Base-by-base conservation (phyloP, 2,888 invertebrate species). In the Microplitis manilae region DNA sequence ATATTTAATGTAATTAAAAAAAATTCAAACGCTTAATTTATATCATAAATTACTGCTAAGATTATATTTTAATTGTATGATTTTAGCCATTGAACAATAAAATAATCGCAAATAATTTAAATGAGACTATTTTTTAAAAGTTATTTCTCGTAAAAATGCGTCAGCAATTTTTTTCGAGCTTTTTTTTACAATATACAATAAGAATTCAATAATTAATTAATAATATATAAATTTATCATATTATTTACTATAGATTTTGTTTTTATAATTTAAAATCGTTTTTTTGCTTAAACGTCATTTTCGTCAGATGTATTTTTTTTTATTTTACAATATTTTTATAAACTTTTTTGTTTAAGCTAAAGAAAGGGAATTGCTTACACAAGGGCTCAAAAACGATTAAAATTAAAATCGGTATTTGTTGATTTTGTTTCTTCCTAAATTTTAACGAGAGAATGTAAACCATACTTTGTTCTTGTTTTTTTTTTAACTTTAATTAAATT, bases 141-240 rank as follows among this genome's bases (percentile, higher is more conserved):
- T 79, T 72, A 15, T 41, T 65, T 74, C 64, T 79, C 77, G 71
- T 74, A 79, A 82, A 82, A 84, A 83, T 83, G 83, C 84, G 77
- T 85, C 83, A 83, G 85, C 84, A 38, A 71, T 39, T 61, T 69
- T 60, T 17, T 20, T 41, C 17, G 20, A n/a, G 15, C 6, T 50
- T 70, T 70, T 84, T 89, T 89, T 86, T 88, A 88, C 87, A 89
- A 89, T 89, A 85, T 89, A 89, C 89, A 89, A 86, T 87, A 83
- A 84, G 85, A 84, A 82, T 80, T 85, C 85, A 82, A 85, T 86
- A 84, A 87, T 86, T 85, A 62, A 59, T 87, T 88, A 50, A 50
- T 50, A 50, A 50, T 50, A 13, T 50, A 50, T 85, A 85, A 87
- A 85, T 82, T 81, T 84, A 84, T 83, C 87, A 85, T 85, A 85